Conservation (phyloP, 2,888 invertebrate genomes). For the Ypsolopha sequella region DNA sequence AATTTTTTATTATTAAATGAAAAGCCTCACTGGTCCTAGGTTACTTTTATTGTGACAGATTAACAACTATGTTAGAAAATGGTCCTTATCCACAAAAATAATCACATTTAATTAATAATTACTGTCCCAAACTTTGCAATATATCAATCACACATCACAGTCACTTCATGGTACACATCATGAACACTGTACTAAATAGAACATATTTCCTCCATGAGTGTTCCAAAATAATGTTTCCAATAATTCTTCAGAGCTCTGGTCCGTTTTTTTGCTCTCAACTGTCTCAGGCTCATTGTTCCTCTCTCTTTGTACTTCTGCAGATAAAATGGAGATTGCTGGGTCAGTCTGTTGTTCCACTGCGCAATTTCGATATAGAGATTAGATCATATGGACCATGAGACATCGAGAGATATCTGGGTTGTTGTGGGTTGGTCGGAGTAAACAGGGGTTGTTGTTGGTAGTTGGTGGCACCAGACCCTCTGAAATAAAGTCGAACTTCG, state of each 20-base stretch:
- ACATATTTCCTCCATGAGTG: slow-evolving; percentile 74
- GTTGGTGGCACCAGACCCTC: slow-evolving; percentile 64
- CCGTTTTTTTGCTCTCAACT: slow-evolving; percentile 53
- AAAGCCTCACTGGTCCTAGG: slow-evolving; percentile 47
- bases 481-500: slow-evolving; percentile 67
- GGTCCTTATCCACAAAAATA: slow-evolving; percentile 6
- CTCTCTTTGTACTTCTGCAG: slow-evolving; percentile 67
- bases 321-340: slow-evolving; percentile 60
- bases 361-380: slow-evolving; percentile 24
- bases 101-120: slow-evolving; percentile 13
- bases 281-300: slow-evolving; percentile 60
- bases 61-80: slow-evolving; percentile 19
- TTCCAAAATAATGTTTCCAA: slow-evolving; percentile 72
- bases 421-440: slow-evolving; percentile 67
- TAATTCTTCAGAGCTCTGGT: slow-evolving; percentile 55
- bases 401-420: slow-evolving; percentile 74
- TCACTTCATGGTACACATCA: slow-evolving; percentile 29
- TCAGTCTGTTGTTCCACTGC: slow-evolving; percentile 24
- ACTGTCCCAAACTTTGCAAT: slow-evolving; percentile 28
- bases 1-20: slow-evolving; percentile 33
- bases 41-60: slow-evolving; percentile 43
- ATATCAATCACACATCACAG: slow-evolving; percentile 22
- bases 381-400: slow-evolving; percentile 75
- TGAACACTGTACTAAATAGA: slow-evolving; percentile 63
- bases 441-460: slow-evolving; percentile 58